phyloP scores from a whole-genome alignment of 2,797 vertebrate species.

The Coreius guichenoti region DNA sequence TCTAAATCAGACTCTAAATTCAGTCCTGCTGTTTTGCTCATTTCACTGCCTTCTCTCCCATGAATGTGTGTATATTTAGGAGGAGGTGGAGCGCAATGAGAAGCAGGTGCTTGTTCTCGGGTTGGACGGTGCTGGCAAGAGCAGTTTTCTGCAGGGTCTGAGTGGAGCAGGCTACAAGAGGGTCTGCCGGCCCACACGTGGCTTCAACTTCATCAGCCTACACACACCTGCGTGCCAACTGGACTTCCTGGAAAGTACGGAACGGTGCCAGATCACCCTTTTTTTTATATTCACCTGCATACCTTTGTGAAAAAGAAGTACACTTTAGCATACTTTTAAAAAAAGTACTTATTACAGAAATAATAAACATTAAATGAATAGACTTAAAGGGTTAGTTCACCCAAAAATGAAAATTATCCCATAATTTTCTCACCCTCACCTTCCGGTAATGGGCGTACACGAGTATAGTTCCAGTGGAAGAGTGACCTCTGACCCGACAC shows the following conservation, averaged over 20 bases:
- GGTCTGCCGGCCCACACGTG: slow-evolving; percentile 82
- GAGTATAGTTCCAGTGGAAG: too few species aligned
- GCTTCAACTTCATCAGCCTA: slow-evolving; percentile 89
- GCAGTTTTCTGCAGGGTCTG: slow-evolving; percentile 87
- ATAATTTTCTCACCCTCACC: too few species aligned
- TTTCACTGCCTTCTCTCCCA: not conserved
- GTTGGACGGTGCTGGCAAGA: slow-evolving; percentile 90
- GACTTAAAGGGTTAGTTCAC: too few species aligned
- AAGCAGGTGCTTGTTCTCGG: slow-evolving; percentile 90
- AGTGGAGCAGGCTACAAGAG: slow-evolving; percentile 71
- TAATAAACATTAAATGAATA: too few species aligned
- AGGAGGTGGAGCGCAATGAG: slow-evolving; percentile 74
- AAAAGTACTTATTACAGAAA: too few species aligned
- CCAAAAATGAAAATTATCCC: too few species aligned
- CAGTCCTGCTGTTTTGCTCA: not conserved
- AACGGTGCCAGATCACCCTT: not conserved
- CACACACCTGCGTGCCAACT: slow-evolving; percentile 79
- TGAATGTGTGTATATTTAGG: slow-evolving; percentile 50
- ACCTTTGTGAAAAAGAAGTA: not conserved
- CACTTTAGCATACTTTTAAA: too few species aligned
- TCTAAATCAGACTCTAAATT: not conserved
- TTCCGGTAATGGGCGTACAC: too few species aligned
- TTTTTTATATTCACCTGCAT: not conserved
- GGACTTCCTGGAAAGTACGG: slow-evolving; percentile 91
- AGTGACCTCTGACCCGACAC: too few species aligned